Evolutionary conservation across 2,797 vertebrate genomes (phyloP).

Genomic region (Mormyrus proboscirostris): DNA sequence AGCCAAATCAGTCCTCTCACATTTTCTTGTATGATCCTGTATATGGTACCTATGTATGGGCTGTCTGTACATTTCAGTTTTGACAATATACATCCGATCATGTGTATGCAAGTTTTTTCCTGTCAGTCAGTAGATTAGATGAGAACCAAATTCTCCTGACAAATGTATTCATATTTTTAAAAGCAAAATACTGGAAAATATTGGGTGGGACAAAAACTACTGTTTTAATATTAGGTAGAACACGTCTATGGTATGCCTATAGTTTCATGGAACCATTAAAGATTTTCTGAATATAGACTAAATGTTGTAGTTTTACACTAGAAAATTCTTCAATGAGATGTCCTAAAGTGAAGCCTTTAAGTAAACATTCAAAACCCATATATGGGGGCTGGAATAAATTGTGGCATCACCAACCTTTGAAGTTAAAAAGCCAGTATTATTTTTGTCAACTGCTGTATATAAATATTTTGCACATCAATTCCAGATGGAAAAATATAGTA

Average conservation of each 20-base stretch:
- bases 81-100: not conserved
- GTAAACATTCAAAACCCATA: not conserved
- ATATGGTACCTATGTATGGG: not conserved
- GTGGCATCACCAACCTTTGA: not conserved
- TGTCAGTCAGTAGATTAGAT: not conserved
- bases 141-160: not conserved
- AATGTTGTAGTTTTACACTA: not conserved
- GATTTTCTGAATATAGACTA: not conserved
- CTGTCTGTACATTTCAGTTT: not conserved
- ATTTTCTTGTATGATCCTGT: not conserved
- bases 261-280: not conserved
- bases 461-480: slow-evolving; percentile 23
- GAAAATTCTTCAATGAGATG: not conserved
- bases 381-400: not conserved
- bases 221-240: not conserved
- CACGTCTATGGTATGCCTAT: not conserved
- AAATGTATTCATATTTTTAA: not conserved
- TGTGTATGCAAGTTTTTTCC: not conserved
- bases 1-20: not conserved
- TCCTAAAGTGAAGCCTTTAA: not conserved
- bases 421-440: not conserved
- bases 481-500: slow-evolving; percentile 74
- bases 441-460: not conserved
- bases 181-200: not conserved
- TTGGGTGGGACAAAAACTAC: not conserved